Base-by-base conservation (phyloP, 2,113 vertebrate species). In the Eonycteris spelaea region DNA sequence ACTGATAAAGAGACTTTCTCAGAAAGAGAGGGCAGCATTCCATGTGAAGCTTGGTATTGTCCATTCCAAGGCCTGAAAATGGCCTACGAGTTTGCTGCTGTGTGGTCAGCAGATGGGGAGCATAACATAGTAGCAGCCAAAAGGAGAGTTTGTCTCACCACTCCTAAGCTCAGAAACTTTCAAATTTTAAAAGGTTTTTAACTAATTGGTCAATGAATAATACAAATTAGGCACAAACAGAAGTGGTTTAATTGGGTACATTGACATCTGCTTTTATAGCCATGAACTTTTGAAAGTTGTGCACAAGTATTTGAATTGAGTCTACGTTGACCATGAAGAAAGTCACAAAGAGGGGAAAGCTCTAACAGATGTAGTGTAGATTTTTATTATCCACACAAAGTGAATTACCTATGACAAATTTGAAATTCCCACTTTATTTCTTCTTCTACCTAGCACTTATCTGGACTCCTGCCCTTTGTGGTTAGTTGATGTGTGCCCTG, bases 101-200 rank as follows among this genome's bases (percentile, higher is more conserved):
- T 95, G 87, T 90, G 86, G 85, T 90, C 43, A 38, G 84, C 53
- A 96, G 92, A 89, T 84, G 71, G 73, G 35, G 96, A 94, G 38
- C 61, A 79, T 71, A 63, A 80, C 0, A 1, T 26, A 45, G 79
- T 33, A 70, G 71, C 21, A 55, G 33, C 68, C 51, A 65, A 86
- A 70, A 24, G 43, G 30, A 87, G 35, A 77, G 43, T 35, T 43
- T 18, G 43, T 57, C 63, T 96, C 86, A 85, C 33, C 68, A 67
- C 71, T 83, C 75, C 38, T 86, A 53, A 97, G 53, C 26, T 84
- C 61, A 53, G 21, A 90, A 78, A 79, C 30, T 78, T 92, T 87
- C 33, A 78, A 63, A 28, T 90, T 95, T 86, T 95, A 61, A 93
- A 96, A 75, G 88, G 77, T 78, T 97, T 77, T 90, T 71, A 86